Evolutionary conservation across 2,888 invertebrate genomes (phyloP).

Genomic region (Agapostemon virescens): DNA sequence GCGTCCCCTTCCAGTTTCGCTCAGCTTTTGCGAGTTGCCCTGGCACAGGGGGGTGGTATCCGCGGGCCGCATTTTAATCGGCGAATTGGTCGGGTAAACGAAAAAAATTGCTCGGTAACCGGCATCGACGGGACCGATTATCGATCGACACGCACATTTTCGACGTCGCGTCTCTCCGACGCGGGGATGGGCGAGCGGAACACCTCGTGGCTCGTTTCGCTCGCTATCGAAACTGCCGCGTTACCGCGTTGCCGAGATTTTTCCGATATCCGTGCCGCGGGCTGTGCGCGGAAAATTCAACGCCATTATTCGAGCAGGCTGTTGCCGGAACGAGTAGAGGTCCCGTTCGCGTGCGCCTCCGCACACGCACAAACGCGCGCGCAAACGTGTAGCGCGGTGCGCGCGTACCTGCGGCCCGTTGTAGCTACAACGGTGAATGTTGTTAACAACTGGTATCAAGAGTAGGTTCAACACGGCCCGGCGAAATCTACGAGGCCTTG

Average conservation of each 20-base stretch:
- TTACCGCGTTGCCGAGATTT: slow-evolving; percentile 60
- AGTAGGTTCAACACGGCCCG: slow-evolving; percentile 65
- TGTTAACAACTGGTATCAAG: slow-evolving; percentile 69
- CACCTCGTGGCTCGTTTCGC: slow-evolving; percentile 46
- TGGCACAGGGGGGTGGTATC: slow-evolving; percentile 20
- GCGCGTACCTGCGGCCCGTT: slow-evolving; percentile 33
- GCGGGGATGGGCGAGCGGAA: slow-evolving; percentile 15
- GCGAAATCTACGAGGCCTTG: slow-evolving; percentile 63
- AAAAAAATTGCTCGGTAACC: slow-evolving; percentile 57
- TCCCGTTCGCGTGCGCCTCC: slow-evolving; percentile 12
- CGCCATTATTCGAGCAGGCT: slow-evolving; percentile 59
- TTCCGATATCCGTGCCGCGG: slow-evolving; percentile 60
- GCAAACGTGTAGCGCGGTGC: background rate
- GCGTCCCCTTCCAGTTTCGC: background rate
- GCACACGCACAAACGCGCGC: background rate
- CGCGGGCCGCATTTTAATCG: slow-evolving; percentile 61
- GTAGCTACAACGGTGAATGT: slow-evolving; percentile 55
- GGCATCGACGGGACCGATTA: slow-evolving; percentile 60
- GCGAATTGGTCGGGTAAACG: slow-evolving; percentile 54
- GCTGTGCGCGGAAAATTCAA: slow-evolving; percentile 56
- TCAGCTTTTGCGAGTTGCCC: background rate
- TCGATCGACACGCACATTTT: slow-evolving; percentile 61
- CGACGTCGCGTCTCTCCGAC: slow-evolving; percentile 14
- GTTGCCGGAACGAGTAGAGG: slow-evolving; percentile 43
- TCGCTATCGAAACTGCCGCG: slow-evolving; percentile 60